Evolutionary conservation across 2,113 vertebrate species (phyloP), one percentile per base, ranked within the genome.

Genomic region (Ranitomeya variabilis): DNA sequence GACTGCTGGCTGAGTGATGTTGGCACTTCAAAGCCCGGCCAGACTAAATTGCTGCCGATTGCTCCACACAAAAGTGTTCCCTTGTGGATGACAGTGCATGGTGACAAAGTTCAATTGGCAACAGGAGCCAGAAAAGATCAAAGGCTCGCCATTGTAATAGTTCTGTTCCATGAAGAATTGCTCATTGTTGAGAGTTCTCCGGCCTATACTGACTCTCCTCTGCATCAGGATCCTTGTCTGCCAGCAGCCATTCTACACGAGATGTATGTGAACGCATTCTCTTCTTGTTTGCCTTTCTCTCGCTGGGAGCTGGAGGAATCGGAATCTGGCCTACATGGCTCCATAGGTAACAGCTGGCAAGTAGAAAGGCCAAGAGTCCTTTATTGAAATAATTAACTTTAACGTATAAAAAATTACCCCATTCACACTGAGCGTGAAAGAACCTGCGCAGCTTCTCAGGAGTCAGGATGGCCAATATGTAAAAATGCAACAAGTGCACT

Each of bases 101-200:
- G 97, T 97, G 97, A 98, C 97, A 97, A 97, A 97, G 96, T 95
- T 96, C 97, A 97, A 96, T 97, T 97, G 97, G 96, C 97, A 95
- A 95, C 96, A 96, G 96, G 96, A 95, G 96, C 92, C 94, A 92
- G 92, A 90, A 84, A 91, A 96, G 97, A 98, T 99, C 97, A 99
- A 98, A 99, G 97, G 93, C 88, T 90, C 93, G 91, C 96, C 93
- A 97, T 99, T 99, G 97, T 97, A 95, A 95, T 95, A 95, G 96
- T 96, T 97, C 95, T 97, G 97, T 97, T 96, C 96, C 97, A 94
- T 97, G 97, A 97, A 98, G 97, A 99, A 99, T 99, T 95, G 96
- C 95, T 96, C 94, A 97, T 98, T 98, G 97, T 99, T 95, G 93
- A 91, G 91, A 92, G 95, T 94, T 95, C 96, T 96, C 94, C 95